Conservation (phyloP, 2,113 vertebrate genomes). For the Bostrychus sinensis region DNA sequence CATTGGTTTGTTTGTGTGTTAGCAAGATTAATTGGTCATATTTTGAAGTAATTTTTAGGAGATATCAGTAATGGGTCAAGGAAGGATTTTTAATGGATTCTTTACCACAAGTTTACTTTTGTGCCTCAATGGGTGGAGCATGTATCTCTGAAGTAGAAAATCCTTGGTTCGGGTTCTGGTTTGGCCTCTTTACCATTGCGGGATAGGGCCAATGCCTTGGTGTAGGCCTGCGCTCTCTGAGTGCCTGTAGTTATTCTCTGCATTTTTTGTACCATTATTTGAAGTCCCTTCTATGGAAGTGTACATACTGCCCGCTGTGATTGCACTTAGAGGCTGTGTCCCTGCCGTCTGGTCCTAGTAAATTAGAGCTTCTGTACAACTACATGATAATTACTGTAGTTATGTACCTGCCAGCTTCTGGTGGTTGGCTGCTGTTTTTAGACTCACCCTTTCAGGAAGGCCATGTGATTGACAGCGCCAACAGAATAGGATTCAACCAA, state of each 20-base stretch:
- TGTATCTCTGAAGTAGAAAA: too few species aligned
- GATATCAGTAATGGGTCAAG: too few species aligned
- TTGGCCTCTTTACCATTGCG: too few species aligned
- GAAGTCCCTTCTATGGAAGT: conserved; percentile 4
- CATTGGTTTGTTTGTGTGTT: not conserved
- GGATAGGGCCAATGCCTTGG: too few species aligned
- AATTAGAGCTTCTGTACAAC: conserved; percentile 41
- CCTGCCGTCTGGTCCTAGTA: conserved; percentile 12
- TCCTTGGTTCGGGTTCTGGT: too few species aligned
- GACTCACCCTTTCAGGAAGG: conserved; percentile 35
- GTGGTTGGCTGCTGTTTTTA: conserved; percentile 54
- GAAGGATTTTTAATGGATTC: too few species aligned
- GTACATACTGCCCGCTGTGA: not conserved
- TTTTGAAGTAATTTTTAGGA: conserved; percentile 16
- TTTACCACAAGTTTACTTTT: too few species aligned
- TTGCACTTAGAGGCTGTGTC: conserved; percentile 1
- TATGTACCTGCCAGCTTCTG: conserved; percentile 58
- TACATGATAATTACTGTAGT: conserved; percentile 58
- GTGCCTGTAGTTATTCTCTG: conserved; percentile 36
- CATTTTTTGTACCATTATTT: too few species aligned
- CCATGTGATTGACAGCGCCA: conserved; percentile 50
- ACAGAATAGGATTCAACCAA: conserved; percentile 51
- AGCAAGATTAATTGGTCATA: not conserved
- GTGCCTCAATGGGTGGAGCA: too few species aligned
- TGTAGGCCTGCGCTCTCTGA: too few species aligned